Conservation (phyloP, 2,113 vertebrate genomes). For the Ictalurus furcatus region DNA sequence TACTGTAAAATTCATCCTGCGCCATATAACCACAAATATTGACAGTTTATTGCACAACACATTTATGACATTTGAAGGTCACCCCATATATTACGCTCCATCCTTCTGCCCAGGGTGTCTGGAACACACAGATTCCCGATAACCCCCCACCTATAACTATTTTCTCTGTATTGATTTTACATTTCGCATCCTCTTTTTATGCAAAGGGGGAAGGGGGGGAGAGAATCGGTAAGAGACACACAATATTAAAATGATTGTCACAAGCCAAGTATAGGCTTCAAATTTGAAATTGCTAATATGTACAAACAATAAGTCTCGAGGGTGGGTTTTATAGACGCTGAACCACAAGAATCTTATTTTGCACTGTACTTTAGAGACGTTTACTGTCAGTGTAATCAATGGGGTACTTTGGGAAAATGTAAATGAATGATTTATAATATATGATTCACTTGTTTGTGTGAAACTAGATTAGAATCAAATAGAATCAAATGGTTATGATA, state of each 20-base stretch:
- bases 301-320: conserved; percentile 53
- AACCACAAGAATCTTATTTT: conserved; percentile 41
- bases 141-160: conserved; percentile 83
- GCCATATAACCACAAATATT: conserved; percentile 99
- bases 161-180: conserved; percentile 74
- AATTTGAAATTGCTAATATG: conserved; percentile 61
- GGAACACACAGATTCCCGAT: conserved; percentile 87
- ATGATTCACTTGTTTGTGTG: conserved; percentile 44
- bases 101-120: conserved; percentile 89
- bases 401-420: conserved; percentile 46
- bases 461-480: conserved; percentile 38
- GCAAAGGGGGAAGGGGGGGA: conserved; percentile 61
- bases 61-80: conserved; percentile 99
- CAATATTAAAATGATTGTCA: conserved; percentile 68
- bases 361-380: conserved; percentile 45
- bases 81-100: conserved; percentile 97
- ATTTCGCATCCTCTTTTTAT: conserved; percentile 63
- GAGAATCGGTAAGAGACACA: conserved; percentile 67
- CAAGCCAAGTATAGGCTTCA: conserved; percentile 63
- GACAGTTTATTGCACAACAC: conserved; percentile 99
- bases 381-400: conserved; percentile 47
- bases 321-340: conserved; percentile 37
- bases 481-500: conserved; percentile 21
- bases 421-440: conserved; percentile 48
- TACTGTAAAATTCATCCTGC: conserved; percentile 99